Evolutionary conservation across 2,797 vertebrate species (phyloP), one percentile per base, ranked within the genome.

Genomic region (Periophthalmus magnuspinnatus): DNA sequence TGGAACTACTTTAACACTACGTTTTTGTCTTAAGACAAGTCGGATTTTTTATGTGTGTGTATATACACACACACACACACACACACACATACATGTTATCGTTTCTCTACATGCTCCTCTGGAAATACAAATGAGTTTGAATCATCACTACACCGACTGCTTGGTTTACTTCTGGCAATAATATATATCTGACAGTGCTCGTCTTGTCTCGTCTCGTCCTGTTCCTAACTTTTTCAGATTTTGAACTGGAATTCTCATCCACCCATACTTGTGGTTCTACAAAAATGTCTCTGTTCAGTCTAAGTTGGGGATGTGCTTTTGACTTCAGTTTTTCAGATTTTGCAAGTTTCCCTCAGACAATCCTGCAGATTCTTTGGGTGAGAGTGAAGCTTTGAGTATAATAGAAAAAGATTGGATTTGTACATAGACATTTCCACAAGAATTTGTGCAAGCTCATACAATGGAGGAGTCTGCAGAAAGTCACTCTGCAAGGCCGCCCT

Each of bases 391-490:
- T 76, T 78, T 76, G 66, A 77, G 76, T 83, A 69, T 82, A 67
- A 82, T 69, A 70, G 73, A 84, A 81, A 85, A 74, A 78, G 77
- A 83, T 41, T 13, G 1, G 86, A 88, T 86, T 67, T 70, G 77
- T 81, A 71, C 75, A 75, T 70, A 70, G 77, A 75, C 67, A 72
- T 83, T 85, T 88, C 85, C 84, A 89, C 83, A 90, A 90, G 83
- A 91, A 92, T 90, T 88, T 85, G 67, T 70, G 69, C 66, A 67
- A 84, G 81, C 78, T 84, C 85, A 86, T 85, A 85, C 76, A 60
- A 75, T 67, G 28, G 24, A 45, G 78, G 75, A 72, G 74, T 81
- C 64, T 60, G 24, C 63, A 80, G 75, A 69, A 72, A 82, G 70
- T 79, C 76, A 81, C 48, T 72, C 72, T 64, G 67, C 80, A 82